Evolutionary conservation across 2,113 vertebrate genomes (phyloP), one percentile per base, ranked within the genome.

Genomic region (Irena cyanogastra): DNA sequence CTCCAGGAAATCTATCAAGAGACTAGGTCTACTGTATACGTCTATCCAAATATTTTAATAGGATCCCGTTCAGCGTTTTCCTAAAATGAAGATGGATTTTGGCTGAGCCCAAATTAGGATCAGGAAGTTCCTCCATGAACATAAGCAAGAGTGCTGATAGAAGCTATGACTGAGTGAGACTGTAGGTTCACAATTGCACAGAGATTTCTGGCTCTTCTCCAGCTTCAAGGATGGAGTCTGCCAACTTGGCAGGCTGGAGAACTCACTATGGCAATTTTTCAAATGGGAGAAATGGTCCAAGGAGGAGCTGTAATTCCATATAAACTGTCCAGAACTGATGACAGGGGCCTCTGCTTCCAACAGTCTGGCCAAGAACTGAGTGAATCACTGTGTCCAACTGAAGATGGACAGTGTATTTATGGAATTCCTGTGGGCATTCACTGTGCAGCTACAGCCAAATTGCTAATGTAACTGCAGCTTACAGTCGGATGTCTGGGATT

Each of bases 181-280:
- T 87, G 80, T 82, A 97, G 93, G 91, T 94, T 97, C 97, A 96
- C 95, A 97, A 97, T 91, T 95, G 64, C 61, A 66, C 66, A 92
- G 83, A 10, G 13, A 96, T 97, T 97, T 83, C 96, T 98, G 98
- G 98, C 97, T 68, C 17, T 50, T 68, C 77, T 97, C 97, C 98
- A 98, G 89, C 81, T 91, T 94, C 30, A 8, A 92, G 91, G 80
- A 94, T 23, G 52, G 76, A 96, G 90, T 78, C 97, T 98, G 98
- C 97, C 98, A 98, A 97, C 72, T 98, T 98, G 97, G 98, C 98
- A 98, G 96, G 72, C 96, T 95, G 57, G 37, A 88, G 95, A 95
- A 93, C 95, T 97, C 93, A 76, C 90, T 49, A 64, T 98, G 97
- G 97, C 98, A 98, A 97, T 97, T 98, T 98, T 98, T 98, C 98